Evolutionary conservation across 2,888 invertebrate genomes (phyloP).

Genomic region (Macrosiphum euphorbiae): DNA sequence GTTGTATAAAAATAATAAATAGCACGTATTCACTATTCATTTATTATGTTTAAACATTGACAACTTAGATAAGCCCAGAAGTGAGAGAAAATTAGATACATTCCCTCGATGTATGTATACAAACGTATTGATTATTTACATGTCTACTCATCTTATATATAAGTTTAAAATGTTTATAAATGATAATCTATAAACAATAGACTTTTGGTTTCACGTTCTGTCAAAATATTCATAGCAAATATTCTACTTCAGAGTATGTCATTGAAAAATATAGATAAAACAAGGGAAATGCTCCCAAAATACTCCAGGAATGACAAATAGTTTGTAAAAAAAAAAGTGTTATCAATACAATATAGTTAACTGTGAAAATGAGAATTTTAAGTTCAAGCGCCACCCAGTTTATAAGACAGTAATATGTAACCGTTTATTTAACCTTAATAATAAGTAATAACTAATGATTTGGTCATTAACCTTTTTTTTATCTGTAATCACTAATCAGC

Average conservation of each 20-base stretch:
- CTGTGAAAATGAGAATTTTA: neutral
- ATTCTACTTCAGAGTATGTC: neutral
- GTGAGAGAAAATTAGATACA: neutral
- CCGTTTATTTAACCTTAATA: neutral
- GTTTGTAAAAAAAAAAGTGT: neutral
- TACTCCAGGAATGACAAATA: neutral
- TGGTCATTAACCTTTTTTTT: neutral
- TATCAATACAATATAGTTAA: neutral
- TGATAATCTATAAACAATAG: neutral
- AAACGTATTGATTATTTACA: neutral
- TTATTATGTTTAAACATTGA: neutral
- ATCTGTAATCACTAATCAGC: neutral
- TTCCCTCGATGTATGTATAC: neutral
- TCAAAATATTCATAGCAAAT: neutral
- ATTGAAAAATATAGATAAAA: neutral
- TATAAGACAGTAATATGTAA: neutral
- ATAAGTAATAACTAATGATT: neutral
- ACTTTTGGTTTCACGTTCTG: neutral
- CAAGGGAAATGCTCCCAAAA: neutral
- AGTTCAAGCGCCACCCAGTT: neutral
- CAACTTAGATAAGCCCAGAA: neutral
- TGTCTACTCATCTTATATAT: neutral
- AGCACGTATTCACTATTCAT: neutral
- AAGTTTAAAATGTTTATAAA: neutral
- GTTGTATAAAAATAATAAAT: neutral